Conservation (phyloP, 2,113 vertebrate genomes). For the Protobothrops mucrosquamatus region DNA sequence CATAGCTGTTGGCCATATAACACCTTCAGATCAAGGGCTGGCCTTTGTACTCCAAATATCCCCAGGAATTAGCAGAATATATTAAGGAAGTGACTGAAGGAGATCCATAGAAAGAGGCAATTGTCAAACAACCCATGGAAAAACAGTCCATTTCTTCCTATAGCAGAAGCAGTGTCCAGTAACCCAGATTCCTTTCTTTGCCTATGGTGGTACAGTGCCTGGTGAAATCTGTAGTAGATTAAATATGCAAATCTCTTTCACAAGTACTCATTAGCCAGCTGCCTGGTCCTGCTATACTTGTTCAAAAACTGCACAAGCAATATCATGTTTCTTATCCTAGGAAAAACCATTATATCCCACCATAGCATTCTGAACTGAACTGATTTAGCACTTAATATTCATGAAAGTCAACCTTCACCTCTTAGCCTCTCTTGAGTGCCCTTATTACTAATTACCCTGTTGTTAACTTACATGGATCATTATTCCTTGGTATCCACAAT, state of each 20-base stretch:
- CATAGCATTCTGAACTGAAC: too few species aligned
- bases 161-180: not conserved
- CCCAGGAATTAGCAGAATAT: not conserved
- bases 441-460: not conserved
- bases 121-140: not conserved
- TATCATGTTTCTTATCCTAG: not conserved
- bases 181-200: not conserved
- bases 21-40: not conserved
- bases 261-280: not conserved
- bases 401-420: not conserved
- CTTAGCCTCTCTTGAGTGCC: not conserved
- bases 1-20: not conserved
- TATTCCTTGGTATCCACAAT: not conserved
- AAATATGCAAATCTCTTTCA: not conserved
- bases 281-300: not conserved
- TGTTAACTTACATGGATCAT: not conserved
- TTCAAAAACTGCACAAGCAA: not conserved
- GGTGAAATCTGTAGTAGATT: not conserved
- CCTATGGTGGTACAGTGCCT: not conserved
- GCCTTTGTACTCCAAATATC: not conserved
- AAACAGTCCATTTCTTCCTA: not conserved
- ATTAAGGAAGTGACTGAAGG: not conserved
- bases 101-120: not conserved
- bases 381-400: too few species aligned
- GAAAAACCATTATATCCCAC: not conserved